These are phyloP conservation scores for Catocala fraxini DNA, from an alignment of 2,888 invertebrate species.

Conservation along the genomic window DNA sequence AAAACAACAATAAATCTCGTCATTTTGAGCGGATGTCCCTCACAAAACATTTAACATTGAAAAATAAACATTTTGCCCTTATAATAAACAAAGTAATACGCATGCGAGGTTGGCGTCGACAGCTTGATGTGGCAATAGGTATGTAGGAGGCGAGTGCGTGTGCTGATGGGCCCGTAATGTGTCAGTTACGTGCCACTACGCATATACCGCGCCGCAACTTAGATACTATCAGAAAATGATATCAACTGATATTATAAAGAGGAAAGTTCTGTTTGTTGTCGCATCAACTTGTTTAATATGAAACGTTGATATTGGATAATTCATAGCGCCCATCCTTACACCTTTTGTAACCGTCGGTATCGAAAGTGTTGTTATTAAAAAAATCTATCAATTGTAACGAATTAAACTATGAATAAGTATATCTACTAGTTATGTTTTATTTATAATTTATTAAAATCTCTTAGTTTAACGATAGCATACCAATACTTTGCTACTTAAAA, in stretches of 20 bases:
- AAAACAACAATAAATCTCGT: not conserved
- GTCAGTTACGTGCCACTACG: conserved; percentile 15
- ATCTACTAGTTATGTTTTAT: too few species aligned
- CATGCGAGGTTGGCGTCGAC: conserved; percentile 36
- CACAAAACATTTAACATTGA: conserved; percentile 14
- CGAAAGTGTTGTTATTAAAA: too few species aligned
- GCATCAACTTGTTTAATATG: not conserved
- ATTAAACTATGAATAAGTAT: too few species aligned
- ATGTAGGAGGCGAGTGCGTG: conserved; percentile 28
- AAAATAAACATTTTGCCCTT: conserved; percentile 29
- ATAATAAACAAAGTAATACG: conserved; percentile 29
- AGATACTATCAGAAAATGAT: conserved; percentile 26
- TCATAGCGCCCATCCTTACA: not conserved
- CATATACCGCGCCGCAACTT: conserved; percentile 1
- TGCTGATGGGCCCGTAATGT: conserved; percentile 54
- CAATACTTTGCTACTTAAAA: too few species aligned
- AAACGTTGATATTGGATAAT: not conserved
- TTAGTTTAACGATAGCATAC: too few species aligned
- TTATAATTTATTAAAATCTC: too few species aligned
- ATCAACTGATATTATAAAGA: conserved; percentile 16
- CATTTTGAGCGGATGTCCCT: conserved; percentile 10
- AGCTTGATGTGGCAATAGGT: conserved; percentile 37
- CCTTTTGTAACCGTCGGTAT: not conserved
- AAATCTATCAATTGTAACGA: too few species aligned
- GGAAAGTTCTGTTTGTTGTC: conserved; percentile 11